phyloP scores from a whole-genome alignment of 2,888 invertebrate species.

The Apomyelois bistriatella region DNA sequence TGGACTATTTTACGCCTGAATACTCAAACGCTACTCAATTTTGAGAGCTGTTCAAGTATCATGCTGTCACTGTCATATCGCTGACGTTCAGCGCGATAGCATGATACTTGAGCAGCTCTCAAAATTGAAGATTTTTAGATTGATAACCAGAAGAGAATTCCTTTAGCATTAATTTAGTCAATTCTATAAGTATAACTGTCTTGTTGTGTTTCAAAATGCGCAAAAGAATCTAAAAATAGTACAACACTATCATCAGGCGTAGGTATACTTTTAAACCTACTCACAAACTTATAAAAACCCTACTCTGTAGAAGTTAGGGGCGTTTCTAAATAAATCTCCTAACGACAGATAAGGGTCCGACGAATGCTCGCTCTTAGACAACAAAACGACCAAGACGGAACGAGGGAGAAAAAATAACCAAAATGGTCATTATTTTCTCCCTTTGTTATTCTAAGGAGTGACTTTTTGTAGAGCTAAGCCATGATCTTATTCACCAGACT shows the following conservation, averaged over 20 bases:
- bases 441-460: slow-evolving; percentile 13
- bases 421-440: slow-evolving; percentile 28
- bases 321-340: slow-evolving; percentile 44
- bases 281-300: slow-evolving; percentile 14
- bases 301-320: slow-evolving; percentile 28
- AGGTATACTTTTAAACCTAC: slow-evolving; percentile 8
- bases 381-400: slow-evolving; percentile 41
- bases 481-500: neutral
- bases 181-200: too few relatives aligned
- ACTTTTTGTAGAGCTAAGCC: neutral
- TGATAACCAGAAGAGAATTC: too few relatives aligned
- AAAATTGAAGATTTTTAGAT: too few relatives aligned
- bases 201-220: too few relatives aligned
- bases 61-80: too few relatives aligned
- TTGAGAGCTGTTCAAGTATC: too few relatives aligned
- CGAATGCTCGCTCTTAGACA: slow-evolving; percentile 40
- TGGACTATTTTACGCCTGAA: too few relatives aligned
- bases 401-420: slow-evolving; percentile 29
- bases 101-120: too few relatives aligned
- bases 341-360: slow-evolving; percentile 48
- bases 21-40: too few relatives aligned
- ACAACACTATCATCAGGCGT: neutral
- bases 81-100: too few relatives aligned
- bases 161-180: too few relatives aligned
- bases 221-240: neutral